A percentile compares a stretch with the other conserved stretches of the same genome.
These are phyloP conservation scores for Cephus pulcher DNA, from an alignment of 2,888 invertebrate genomes.

Conservation along the genomic window DNA sequence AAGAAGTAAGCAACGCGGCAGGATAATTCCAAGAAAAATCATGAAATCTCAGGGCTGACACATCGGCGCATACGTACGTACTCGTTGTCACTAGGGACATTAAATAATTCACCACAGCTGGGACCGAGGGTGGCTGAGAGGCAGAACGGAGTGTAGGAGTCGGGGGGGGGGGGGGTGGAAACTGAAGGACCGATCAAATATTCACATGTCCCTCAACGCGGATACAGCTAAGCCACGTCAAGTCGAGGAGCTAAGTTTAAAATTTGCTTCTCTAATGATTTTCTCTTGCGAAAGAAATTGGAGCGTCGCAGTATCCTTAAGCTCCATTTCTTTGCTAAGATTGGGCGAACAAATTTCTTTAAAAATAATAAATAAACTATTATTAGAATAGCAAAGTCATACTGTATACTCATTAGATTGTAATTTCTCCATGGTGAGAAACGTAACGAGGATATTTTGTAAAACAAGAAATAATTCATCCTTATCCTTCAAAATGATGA, in stretches of 20 bases:
- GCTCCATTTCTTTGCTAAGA: background rate
- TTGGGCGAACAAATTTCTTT: background rate
- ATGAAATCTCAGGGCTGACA: conserved; percentile 48
- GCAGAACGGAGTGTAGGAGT: conserved; percentile 25
- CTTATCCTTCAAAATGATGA: background rate
- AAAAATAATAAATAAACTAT: background rate
- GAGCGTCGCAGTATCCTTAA: background rate
- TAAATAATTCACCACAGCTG: conserved; percentile 65
- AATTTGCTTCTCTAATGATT: conserved; percentile 18
- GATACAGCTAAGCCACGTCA: conserved; percentile 34
- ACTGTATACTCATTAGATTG: background rate
- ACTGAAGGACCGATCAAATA: conserved; percentile 65
- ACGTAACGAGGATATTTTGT: background rate
- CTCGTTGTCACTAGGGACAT: conserved; percentile 57
- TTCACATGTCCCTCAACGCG: conserved; percentile 61
- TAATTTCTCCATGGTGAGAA: background rate
- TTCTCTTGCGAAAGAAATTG: background rate
- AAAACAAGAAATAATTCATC: background rate
- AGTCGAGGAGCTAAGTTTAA: conserved; percentile 13
- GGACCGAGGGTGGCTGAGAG: conserved; percentile 56
- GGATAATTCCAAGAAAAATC: conserved; percentile 34
- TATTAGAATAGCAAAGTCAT: background rate
- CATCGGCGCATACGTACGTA: conserved; percentile 50
- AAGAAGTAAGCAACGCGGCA: background rate
- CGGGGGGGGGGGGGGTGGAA: conserved; percentile 40